A percentile compares a stretch with the other conserved stretches of the same genome.
Evolutionary conservation across 2,888 invertebrate genomes (phyloP).

Genomic region (Drosophila antonietae): DNA sequence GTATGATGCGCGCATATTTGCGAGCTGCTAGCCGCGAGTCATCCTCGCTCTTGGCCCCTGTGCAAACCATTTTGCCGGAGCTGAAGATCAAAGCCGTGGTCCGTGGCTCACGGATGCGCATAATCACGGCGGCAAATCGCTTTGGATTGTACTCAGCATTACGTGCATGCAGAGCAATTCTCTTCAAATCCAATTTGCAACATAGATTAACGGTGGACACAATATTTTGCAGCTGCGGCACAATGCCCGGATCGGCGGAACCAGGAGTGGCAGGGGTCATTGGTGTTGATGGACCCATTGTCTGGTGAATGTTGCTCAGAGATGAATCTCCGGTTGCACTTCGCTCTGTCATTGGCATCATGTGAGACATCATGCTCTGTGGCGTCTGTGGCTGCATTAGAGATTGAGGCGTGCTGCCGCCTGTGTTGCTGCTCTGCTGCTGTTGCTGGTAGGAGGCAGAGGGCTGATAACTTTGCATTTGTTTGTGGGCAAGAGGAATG

Average conservation of each 20-base stretch:
- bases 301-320: constrained; percentile 84
- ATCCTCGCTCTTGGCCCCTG: constrained; percentile 93
- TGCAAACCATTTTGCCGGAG: constrained; percentile 94
- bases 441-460: constrained; percentile 82
- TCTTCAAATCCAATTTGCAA: constrained; percentile 97
- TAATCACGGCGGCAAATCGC: constrained; percentile 99
- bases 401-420: constrained; percentile 89
- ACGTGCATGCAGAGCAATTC: constrained; percentile 98
- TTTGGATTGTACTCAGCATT: constrained; percentile 99
- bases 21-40: constrained; percentile 91
- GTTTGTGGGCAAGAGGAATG: constrained; percentile 88
- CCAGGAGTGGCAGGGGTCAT: constrained; percentile 96
- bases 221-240: constrained; percentile 94
- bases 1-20: constrained; percentile 93
- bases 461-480: constrained; percentile 91
- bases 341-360: constrained; percentile 87
- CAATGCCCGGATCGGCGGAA: constrained; percentile 96
- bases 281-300: constrained; percentile 90
- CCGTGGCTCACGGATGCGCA: constrained; percentile 95
- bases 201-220: constrained; percentile 98
- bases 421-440: constrained; percentile 56
- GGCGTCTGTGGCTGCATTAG: constrained; percentile 96
- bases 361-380: constrained; percentile 94
- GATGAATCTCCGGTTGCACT: constrained; percentile 57
- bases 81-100: constrained; percentile 92